Conservation (phyloP, 1,140 invertebrate species). For the Copidosoma floridanum region DNA sequence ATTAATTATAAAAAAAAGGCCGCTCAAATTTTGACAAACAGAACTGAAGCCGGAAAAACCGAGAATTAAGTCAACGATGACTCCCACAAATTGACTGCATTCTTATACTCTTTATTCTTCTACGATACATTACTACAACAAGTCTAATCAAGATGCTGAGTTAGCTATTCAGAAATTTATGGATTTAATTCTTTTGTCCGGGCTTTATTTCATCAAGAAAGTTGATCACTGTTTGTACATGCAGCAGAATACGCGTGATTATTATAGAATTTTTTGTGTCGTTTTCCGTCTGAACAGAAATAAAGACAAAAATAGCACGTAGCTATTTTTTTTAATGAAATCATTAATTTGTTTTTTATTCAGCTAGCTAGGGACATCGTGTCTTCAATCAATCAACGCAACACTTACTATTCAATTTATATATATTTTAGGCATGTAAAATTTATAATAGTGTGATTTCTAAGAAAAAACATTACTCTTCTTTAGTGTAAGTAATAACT, state of each 20-base stretch:
- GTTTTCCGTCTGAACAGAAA: no score
- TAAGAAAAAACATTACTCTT: slow-evolving; percentile 49
- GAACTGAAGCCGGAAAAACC: slow-evolving; percentile 24
- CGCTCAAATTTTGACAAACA: slow-evolving; percentile 23
- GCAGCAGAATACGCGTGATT: slow-evolving; percentile 22
- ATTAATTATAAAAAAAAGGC: slow-evolving; percentile 7
- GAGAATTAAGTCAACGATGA: slow-evolving; percentile 26
- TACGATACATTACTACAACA: slow-evolving; percentile 38
- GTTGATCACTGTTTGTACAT: slow-evolving; percentile 34
- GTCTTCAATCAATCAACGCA: no score
- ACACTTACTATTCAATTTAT: slow-evolving; percentile 46
- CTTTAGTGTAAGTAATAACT: slow-evolving; percentile 49
- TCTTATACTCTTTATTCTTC: slow-evolving; percentile 40
- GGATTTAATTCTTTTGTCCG: slow-evolving; percentile 33
- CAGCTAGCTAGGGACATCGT: no score
- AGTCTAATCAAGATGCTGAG: slow-evolving; percentile 43
- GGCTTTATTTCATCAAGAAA: slow-evolving; percentile 30
- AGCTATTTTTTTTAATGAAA: slow-evolving; percentile 13
- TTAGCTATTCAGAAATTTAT: slow-evolving; percentile 31
- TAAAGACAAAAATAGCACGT: neutral
- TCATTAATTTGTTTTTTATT: slow-evolving; percentile 42
- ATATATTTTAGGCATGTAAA: slow-evolving; percentile 54
- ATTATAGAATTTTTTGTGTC: slow-evolving; percentile 23
- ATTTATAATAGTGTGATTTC: slow-evolving; percentile 52
- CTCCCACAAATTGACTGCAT: slow-evolving; percentile 32